A percentile compares a stretch with the other conserved stretches of the same genome.
These are phyloP conservation scores for Progne subis DNA, from an alignment of 2,113 vertebrate species.

Conservation along the genomic window DNA sequence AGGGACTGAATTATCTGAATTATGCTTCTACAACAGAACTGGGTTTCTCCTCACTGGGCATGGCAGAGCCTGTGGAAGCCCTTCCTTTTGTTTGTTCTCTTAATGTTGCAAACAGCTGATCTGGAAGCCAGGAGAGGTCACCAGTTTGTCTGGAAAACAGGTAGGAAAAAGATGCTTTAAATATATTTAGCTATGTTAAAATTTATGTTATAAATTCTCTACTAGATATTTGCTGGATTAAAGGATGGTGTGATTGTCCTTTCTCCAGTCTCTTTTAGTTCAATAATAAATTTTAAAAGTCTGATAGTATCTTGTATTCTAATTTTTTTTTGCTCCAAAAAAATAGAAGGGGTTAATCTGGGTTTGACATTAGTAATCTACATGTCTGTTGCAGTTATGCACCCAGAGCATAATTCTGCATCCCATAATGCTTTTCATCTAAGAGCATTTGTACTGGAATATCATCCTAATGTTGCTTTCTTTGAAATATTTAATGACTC, in stretches of 20 bases:
- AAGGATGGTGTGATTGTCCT: neutral
- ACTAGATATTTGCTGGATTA: neutral
- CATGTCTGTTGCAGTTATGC: neutral
- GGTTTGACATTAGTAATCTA: neutral
- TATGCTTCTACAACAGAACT: constrained; percentile 88
- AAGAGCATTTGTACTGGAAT: neutral
- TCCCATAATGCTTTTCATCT: neutral
- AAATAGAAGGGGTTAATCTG: neutral
- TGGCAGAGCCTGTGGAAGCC: constrained; percentile 77
- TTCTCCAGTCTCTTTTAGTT: neutral
- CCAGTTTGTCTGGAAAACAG: constrained; percentile 93
- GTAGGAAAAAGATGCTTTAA: constrained; percentile 72
- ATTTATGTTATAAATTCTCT: neutral
- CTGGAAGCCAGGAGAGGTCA: constrained; percentile 80
- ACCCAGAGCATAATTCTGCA: neutral
- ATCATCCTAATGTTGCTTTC: neutral
- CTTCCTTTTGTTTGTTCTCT: constrained; percentile 78
- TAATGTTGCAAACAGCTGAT: constrained; percentile 80
- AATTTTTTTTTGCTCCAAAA: neutral
- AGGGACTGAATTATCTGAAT: constrained; percentile 82
- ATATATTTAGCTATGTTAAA: no score
- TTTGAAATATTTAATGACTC: neutral
- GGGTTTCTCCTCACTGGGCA: constrained; percentile 77
- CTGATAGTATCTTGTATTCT: neutral
- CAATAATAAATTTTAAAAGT: neutral